These are phyloP conservation scores for Mobula birostris DNA, from an alignment of 2,113 vertebrate genomes.

Conservation along the genomic window DNA sequence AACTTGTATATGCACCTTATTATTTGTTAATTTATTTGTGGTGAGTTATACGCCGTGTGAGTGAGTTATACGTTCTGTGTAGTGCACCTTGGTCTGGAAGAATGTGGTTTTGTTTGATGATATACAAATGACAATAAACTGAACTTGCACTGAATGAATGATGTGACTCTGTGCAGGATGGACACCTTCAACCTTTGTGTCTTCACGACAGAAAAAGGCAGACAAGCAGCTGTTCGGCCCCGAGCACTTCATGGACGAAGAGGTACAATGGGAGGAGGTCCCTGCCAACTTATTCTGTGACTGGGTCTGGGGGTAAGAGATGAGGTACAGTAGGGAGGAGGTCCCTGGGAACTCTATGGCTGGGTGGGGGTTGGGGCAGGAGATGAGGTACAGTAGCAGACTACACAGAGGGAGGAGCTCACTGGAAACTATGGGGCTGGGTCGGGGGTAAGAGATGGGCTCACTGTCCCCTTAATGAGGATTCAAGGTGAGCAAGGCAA, in stretches of 20 bases:
- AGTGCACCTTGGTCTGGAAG: too few relatives aligned
- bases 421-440: not conserved
- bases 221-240: slow-evolving; percentile 63
- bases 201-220: slow-evolving; percentile 81
- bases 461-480: too few relatives aligned
- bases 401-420: not conserved
- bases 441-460: not conserved
- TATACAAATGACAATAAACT: too few relatives aligned
- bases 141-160: too few relatives aligned
- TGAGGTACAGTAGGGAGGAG: not conserved
- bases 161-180: slow-evolving; percentile 64
- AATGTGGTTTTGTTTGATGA: too few relatives aligned
- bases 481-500: too few relatives aligned
- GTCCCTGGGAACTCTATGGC: not conserved
- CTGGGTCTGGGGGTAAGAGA: not conserved
- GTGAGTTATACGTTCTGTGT: too few relatives aligned
- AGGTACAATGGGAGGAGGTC: slow-evolving; percentile 56
- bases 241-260: slow-evolving; percentile 97
- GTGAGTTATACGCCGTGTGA: too few relatives aligned
- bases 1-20: too few relatives aligned
- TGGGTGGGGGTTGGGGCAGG: not conserved
- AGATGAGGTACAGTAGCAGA: too few relatives aligned
- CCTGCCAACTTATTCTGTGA: not conserved
- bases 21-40: too few relatives aligned
- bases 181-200: slow-evolving; percentile 81